Evolutionary conservation across 2,797 vertebrate species (phyloP).

Genomic region (Manis crassicaudata): DNA sequence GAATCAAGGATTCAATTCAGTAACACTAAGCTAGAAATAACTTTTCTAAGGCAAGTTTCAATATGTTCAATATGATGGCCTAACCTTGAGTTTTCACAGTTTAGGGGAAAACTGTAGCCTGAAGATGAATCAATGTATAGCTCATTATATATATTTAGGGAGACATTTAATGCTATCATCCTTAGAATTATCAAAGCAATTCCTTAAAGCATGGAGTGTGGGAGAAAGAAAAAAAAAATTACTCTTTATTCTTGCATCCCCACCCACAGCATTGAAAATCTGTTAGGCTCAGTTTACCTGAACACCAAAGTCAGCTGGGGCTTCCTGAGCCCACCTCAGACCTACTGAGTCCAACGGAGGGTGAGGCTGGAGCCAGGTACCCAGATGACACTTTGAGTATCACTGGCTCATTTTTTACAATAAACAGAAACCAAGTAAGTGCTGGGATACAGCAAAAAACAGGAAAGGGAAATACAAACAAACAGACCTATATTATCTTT

Average conservation of each 20-base stretch:
- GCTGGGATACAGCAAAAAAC: not conserved
- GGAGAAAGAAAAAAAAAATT: not conserved
- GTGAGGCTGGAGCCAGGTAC: not conserved
- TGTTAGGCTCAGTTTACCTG: not conserved
- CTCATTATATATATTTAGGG: not conserved
- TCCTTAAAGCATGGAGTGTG: not conserved
- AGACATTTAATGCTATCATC: not conserved
- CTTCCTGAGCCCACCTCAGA: not conserved
- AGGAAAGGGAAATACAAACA: not conserved
- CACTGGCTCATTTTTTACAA: not conserved
- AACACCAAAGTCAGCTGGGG: not conserved
- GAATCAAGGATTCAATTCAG: conserved; percentile 80
- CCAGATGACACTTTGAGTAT: not conserved
- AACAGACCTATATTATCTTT: too few species aligned
- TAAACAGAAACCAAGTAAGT: not conserved
- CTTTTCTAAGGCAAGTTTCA: conserved; percentile 78
- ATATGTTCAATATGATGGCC: conserved; percentile 82
- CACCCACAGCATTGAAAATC: not conserved
- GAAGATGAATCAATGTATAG: conserved; percentile 19
- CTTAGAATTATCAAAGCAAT: conserved; percentile 38
- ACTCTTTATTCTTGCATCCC: not conserved
- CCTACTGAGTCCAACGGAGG: not conserved
- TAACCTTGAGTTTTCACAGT: conserved; percentile 77
- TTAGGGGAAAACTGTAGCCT: conserved; percentile 59
- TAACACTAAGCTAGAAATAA: conserved; percentile 81